Evolutionary conservation across 2,797 vertebrate genomes (phyloP), one percentile per base, ranked within the genome.

Genomic region (Leptoclinus maculatus): DNA sequence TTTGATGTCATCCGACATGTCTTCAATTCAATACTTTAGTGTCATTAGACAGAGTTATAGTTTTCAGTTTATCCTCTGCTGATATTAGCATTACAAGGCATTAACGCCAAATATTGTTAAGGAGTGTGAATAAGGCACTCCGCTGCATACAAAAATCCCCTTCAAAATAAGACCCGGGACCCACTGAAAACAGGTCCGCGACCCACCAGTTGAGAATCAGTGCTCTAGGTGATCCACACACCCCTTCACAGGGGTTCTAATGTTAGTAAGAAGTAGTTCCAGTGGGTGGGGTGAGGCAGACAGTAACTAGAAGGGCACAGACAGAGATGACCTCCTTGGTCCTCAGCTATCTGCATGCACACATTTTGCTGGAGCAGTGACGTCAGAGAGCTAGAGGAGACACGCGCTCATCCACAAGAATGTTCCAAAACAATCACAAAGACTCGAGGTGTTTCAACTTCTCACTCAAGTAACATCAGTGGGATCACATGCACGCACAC

Each of bases 351-450:
- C 49, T 23, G 49, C 11, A 53, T 53, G 49, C 49, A 23, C 11
- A 53, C n/a, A 13, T 53, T 53, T n/a, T 27, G 25, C 13, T 25
- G 25, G 12, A 54, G 23, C 51, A 27, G 51, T 54, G 51, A 54
- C 51, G 23, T 54, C 51, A 54, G 51, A 27, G 51, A 14, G 51
- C 14, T 25, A 25, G 23, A 54, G 51, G 51, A 53, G 51, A 25
- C 51, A 54, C 8, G n/a, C 9, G 23, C 39, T 38, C 45, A 13
- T 63, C 56, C 64, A 74, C 43, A 21, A 17, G 74, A 68, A 66
- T 56, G 67, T 72, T 80, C 78, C 76, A 74, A 82, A 86, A 88
- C 77, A 85, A 85, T 62, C 51, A 79, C 84, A 90, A 83, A 75
- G n/a, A 47, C 19, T 5, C 7, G 11, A 7, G 1, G 6, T 6